Evolutionary conservation across 2,888 invertebrate genomes (phyloP).

Genomic region (Plusia festucae): DNA sequence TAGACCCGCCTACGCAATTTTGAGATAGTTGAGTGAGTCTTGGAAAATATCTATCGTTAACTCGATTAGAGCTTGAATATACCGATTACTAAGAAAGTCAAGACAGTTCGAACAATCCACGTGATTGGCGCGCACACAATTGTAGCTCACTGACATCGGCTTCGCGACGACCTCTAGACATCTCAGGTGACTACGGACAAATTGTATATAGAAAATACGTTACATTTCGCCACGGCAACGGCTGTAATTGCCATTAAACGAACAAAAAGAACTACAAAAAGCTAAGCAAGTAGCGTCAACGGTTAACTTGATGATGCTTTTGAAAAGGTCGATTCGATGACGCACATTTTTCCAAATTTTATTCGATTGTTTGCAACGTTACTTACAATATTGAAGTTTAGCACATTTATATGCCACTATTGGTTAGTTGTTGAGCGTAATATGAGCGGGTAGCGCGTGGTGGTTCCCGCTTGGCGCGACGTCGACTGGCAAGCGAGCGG

Average conservation of each 20-base stretch:
- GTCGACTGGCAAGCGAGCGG: constrained; percentile 80
- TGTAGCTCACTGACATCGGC: constrained; percentile 66
- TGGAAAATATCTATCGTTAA: constrained; percentile 10
- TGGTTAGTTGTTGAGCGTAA: constrained; percentile 70
- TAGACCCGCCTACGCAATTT: constrained; percentile 13
- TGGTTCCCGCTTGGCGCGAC: constrained; percentile 79
- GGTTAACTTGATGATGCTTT: constrained; percentile 62
- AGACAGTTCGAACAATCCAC: constrained; percentile 62
- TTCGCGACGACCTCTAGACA: constrained; percentile 82
- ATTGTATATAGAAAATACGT: constrained; percentile 65
- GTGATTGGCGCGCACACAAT: constrained; percentile 75
- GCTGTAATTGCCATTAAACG: constrained; percentile 73
- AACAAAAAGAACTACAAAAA: constrained; percentile 65
- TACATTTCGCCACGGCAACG: constrained; percentile 50
- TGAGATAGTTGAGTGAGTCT: constrained; percentile 16
- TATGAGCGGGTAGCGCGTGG: constrained; percentile 74
- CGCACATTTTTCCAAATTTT: constrained; percentile 38
- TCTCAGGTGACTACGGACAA: constrained; percentile 75
- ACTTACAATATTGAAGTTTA: constrained; percentile 80
- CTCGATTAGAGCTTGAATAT: constrained; percentile 16
- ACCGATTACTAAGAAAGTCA: constrained; percentile 41
- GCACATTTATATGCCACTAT: constrained; percentile 76
- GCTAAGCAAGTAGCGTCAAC: constrained; percentile 56
- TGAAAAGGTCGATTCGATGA: constrained; percentile 70
- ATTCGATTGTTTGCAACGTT: constrained; percentile 48